phyloP scores from a whole-genome alignment of 2,797 vertebrate genomes.

The Mormyrus proboscirostris region DNA sequence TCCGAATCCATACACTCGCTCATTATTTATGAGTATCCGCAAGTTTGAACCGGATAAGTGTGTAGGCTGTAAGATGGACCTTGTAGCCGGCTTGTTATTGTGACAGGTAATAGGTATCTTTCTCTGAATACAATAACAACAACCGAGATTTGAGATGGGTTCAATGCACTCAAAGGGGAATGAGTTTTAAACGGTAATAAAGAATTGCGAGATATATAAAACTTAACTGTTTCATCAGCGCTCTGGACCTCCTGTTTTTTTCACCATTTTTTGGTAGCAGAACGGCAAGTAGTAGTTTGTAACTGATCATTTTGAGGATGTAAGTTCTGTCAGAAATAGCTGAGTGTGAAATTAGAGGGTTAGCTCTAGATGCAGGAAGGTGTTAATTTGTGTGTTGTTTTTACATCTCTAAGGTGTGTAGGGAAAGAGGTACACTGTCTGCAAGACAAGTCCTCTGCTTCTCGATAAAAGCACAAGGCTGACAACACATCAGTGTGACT shows the following conservation, averaged over 20 bases:
- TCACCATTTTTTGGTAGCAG: neutral
- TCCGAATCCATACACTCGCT: conserved; percentile 21
- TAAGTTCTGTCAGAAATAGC: neutral
- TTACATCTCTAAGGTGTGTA: neutral
- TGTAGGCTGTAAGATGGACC: conserved; percentile 32
- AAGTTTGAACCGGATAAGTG: conserved; percentile 26
- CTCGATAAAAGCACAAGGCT: neutral
- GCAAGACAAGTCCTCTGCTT: neutral
- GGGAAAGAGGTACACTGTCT: neutral
- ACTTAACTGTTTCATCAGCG: conserved; percentile 30
- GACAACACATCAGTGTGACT: neutral
- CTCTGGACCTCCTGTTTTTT: conserved; percentile 34
- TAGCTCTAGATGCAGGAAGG: neutral
- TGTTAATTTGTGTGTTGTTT: neutral
- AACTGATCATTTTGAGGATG: conserved; percentile 6
- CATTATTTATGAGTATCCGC: conserved; percentile 36
- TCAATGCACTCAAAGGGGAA: conserved; percentile 41
- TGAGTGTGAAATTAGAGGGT: neutral
- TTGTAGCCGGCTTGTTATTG: conserved; percentile 25
- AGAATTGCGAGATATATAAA: conserved; percentile 34
- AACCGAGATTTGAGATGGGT: conserved; percentile 49
- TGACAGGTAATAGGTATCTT: conserved; percentile 41
- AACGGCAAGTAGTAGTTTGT: neutral
- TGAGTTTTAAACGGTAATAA: conserved; percentile 39
- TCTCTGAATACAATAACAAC: conserved; percentile 46